phyloP scores from a whole-genome alignment of 37 sponge, comb jelly and placozoan species.

The Oopsacas minuta region DNA sequence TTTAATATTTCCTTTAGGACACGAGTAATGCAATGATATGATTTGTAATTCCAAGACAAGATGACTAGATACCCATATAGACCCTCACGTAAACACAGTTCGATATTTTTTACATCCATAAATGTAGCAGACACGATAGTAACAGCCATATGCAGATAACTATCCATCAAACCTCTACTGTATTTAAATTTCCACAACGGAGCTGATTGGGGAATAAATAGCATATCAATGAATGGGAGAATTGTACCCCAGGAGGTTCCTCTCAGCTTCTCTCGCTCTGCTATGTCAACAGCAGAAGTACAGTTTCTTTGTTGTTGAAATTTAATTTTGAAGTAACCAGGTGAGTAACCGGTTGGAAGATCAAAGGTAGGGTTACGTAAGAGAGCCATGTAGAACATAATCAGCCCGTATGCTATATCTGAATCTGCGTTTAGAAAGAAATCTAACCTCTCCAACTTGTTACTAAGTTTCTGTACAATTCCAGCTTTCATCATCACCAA shows the following conservation, averaged over 20 bases:
- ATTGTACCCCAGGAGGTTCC: neutral
- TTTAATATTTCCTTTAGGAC: neutral
- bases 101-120: neutral
- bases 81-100: neutral
- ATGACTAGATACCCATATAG: neutral
- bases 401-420: neutral
- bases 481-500: neutral
- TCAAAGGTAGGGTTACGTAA: neutral
- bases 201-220: neutral
- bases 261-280: neutral
- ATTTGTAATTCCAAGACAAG: neutral
- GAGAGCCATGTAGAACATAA: neutral
- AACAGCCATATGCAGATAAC: neutral
- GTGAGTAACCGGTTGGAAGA: neutral
- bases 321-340: neutral
- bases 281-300: neutral
- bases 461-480: neutral
- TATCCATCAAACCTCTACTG: neutral
- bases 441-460: neutral
- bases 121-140: constrained; percentile 4
- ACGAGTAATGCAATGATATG: neutral
- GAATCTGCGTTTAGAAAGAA: neutral
- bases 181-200: neutral
- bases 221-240: constrained; percentile 11
- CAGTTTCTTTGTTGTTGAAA: neutral